These are phyloP conservation scores for Cynopterus sphinx DNA, from an alignment of 2,797 vertebrate species.

Conservation along the genomic window DNA sequence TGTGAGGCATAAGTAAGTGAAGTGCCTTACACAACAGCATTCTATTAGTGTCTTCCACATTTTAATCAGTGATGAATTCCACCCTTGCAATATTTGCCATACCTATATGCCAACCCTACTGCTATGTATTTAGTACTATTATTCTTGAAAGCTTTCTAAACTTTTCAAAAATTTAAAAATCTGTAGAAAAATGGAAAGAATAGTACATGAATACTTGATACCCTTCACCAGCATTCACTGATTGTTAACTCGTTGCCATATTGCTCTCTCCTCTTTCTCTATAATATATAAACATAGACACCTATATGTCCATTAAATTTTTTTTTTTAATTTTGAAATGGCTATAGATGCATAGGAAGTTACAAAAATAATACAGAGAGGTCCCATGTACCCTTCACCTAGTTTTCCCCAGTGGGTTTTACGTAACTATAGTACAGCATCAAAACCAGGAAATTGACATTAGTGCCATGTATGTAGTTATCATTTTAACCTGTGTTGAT, in stretches of 20 bases:
- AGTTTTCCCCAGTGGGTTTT: neutral
- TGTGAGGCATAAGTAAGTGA: neutral
- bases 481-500: neutral
- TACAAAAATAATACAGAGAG: neutral
- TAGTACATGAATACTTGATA: neutral
- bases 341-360: conserved; percentile 8
- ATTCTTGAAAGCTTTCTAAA: neutral
- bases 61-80: neutral
- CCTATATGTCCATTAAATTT: neutral
- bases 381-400: neutral
- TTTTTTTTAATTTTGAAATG: neutral
- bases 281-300: neutral
- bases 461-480: neutral
- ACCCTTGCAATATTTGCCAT: neutral
- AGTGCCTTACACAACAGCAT: neutral
- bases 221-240: neutral
- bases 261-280: neutral
- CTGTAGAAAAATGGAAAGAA: conserved; percentile 15
- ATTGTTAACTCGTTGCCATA: neutral
- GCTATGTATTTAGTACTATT: neutral
- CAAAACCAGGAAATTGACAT: neutral
- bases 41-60: neutral
- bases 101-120: neutral
- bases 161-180: neutral
- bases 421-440: neutral